Evolutionary conservation across 53 echinoderm and acorn worm species (phyloP).

Genomic region (Holothuria leucospilota): DNA sequence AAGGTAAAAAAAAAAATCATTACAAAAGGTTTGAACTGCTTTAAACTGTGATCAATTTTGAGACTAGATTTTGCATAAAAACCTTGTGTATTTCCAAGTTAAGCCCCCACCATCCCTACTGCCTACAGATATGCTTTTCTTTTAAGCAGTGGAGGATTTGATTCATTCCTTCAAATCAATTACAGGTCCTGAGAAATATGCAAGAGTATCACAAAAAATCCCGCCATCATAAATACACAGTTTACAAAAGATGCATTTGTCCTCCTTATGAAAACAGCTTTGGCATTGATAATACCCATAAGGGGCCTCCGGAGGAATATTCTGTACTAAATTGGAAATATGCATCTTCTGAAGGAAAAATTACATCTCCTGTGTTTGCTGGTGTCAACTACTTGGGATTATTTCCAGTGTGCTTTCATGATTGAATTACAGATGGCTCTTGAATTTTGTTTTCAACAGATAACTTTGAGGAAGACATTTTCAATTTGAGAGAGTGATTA

Average conservation of each 20-base stretch:
- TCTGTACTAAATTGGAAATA: conserved; percentile 9
- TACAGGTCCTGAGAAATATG: conserved; percentile 35
- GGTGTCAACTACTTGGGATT: conserved; percentile 45
- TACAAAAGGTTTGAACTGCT: no score
- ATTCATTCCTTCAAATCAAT: conserved; percentile 37
- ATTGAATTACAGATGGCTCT: conserved; percentile 45
- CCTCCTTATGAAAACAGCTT: conserved; percentile 40
- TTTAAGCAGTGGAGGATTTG: conserved; percentile 23
- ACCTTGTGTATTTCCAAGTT: background rate
- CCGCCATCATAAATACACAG: conserved; percentile 30
- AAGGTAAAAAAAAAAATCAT: no score
- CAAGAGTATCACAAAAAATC: conserved; percentile 15
- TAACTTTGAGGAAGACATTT: conserved; percentile 14
- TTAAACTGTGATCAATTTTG: no score
- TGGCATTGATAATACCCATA: conserved; percentile 47
- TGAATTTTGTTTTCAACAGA: conserved; percentile 9
- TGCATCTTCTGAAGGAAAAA: conserved; percentile 33
- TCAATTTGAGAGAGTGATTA: conserved; percentile 45
- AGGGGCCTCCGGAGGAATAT: conserved; percentile 25
- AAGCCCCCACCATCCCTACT: conserved; percentile 33
- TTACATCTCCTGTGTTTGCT: background rate
- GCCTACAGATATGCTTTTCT: conserved; percentile 39
- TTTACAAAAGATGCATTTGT: conserved; percentile 38
- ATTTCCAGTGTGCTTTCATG: conserved; percentile 17
- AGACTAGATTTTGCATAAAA: no score